A percentile compares a stretch with the other conserved stretches of the same genome.
Conservation (phyloP, 2,113 vertebrate species). For the Calyptomena viridis region DNA sequence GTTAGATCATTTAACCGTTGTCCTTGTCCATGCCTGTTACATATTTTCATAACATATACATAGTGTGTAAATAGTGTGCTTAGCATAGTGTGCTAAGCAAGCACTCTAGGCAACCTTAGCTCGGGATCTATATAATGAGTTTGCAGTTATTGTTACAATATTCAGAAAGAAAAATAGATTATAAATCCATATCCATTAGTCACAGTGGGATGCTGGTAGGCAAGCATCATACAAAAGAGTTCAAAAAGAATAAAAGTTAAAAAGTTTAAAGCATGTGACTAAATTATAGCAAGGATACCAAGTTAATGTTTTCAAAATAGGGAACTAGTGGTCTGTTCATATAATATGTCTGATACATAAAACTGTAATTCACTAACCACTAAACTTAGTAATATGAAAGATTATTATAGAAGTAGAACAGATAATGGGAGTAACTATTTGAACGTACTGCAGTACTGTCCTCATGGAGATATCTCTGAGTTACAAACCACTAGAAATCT, state of each 20-base stretch:
- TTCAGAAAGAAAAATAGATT: neutral
- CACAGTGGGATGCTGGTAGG: neutral
- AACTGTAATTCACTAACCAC: neutral
- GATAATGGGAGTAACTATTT: neutral
- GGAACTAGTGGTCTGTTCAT: neutral
- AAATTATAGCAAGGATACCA: neutral
- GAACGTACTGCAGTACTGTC: neutral
- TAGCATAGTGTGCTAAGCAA: neutral
- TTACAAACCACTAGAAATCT: neutral
- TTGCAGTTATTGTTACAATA: neutral
- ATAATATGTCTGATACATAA: neutral
- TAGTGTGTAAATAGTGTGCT: neutral
- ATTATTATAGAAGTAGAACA: neutral
- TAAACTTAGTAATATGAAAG: neutral
- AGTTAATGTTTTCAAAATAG: neutral
- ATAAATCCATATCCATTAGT: neutral
- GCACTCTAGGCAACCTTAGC: neutral
- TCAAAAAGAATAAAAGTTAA: neutral
- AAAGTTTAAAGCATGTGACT: neutral
- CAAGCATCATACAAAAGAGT: neutral
- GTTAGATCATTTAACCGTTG: neutral
- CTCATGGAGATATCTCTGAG: neutral
- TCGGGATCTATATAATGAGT: neutral
- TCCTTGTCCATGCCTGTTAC: rapidly evolving
- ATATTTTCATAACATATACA: neutral